These are phyloP conservation scores for Otus sunia DNA, from an alignment of 2,113 vertebrate species.

Conservation along the genomic window DNA sequence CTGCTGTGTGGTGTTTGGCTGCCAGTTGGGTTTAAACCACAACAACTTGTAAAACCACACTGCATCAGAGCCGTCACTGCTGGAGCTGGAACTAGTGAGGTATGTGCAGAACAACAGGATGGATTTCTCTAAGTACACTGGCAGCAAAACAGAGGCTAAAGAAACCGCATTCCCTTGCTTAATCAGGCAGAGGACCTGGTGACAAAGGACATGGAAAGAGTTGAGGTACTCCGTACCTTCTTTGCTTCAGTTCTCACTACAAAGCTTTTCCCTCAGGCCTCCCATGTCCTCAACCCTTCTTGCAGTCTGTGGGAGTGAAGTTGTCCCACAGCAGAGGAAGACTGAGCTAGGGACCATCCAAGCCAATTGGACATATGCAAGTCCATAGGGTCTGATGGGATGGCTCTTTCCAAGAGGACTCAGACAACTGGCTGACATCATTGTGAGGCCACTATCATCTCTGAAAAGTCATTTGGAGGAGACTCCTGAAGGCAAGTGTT, in stretches of 20 bases:
- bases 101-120: not conserved
- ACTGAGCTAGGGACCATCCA: not conserved
- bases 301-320: not conserved
- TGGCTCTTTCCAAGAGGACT: not conserved
- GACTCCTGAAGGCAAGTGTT: not conserved
- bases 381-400: not conserved
- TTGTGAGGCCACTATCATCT: not conserved
- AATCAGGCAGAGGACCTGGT: not conserved
- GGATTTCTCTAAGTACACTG: not conserved
- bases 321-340: not conserved
- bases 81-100: not conserved
- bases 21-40: too few relatives aligned
- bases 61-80: not conserved
- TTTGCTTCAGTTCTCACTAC: not conserved
- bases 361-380: not conserved
- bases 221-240: not conserved
- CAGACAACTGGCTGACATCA: not conserved
- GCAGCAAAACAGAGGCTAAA: not conserved
- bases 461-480: not conserved
- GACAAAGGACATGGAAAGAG: not conserved
- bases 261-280: not conserved
- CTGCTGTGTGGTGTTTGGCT: too few relatives aligned
- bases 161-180: not conserved
- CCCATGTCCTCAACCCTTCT: not conserved
- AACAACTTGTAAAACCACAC: not conserved